Percentiles rank a stretch among this genome's conserved stretches.
phyloP scores from a whole-genome alignment of 2,113 vertebrate genomes.

The Thamnophis sirtalis region DNA sequence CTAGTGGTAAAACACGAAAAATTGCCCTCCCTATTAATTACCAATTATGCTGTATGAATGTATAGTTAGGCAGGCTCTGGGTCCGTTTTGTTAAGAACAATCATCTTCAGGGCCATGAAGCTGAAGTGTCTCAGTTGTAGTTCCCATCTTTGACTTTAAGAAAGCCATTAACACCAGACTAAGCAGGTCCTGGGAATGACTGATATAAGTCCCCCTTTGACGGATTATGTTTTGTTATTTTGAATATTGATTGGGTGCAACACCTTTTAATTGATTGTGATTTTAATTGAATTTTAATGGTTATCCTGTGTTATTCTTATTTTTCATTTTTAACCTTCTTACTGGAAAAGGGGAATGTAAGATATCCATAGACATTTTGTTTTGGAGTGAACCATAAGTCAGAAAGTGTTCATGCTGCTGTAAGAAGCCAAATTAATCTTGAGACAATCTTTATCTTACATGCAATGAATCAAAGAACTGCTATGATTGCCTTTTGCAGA shows the following conservation, averaged over 20 bases:
- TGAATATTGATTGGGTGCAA: not conserved
- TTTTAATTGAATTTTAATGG: not conserved
- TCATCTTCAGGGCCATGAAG: not conserved
- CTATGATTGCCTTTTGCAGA: not conserved
- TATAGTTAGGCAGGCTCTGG: not conserved
- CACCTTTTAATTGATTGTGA: not conserved
- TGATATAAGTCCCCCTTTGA: not conserved
- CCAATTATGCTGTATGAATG: not conserved
- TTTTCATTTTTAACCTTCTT: not conserved
- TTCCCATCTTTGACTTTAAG: not conserved
- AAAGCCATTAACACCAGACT: not conserved
- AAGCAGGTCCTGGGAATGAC: not conserved
- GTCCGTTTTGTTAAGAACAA: not conserved
- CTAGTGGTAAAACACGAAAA: not conserved
- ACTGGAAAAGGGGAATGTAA: not conserved
- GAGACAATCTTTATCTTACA: not conserved
- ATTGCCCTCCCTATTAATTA: not conserved
- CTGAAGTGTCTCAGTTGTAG: not conserved
- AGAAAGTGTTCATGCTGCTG: not conserved
- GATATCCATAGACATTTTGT: not conserved
- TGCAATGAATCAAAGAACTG: not conserved
- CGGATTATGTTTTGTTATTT: not conserved
- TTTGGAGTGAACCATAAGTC: not conserved
- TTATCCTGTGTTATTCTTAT: not conserved
- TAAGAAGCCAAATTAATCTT: not conserved